Conservation (phyloP, 64 coral and sea anemone genomes). For the Pachyseris speciosa region DNA sequence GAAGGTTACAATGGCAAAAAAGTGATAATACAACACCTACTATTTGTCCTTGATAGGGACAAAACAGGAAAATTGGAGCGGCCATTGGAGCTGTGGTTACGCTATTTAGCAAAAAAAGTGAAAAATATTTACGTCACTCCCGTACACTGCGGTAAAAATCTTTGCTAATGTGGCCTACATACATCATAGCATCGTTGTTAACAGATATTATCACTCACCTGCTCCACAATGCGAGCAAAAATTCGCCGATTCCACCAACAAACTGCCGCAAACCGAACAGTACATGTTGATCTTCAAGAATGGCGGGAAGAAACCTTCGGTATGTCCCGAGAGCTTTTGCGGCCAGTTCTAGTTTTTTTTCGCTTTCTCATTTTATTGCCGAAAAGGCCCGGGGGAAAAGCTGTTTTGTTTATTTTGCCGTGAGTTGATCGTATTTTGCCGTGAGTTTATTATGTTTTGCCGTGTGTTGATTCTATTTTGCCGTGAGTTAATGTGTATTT, state of each 20-base stretch:
- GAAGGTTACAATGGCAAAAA: constrained; percentile 7
- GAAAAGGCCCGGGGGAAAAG: too few species aligned
- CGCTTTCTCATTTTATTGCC: too few species aligned
- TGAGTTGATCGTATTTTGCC: too few species aligned
- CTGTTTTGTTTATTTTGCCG: too few species aligned
- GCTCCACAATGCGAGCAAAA: constrained; percentile 19
- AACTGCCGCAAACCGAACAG: constrained; percentile 10
- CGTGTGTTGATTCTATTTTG: too few species aligned
- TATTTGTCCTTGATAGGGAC: constrained; percentile 17
- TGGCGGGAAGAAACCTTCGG: constrained; percentile 5
- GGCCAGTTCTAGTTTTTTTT: constrained; percentile 10
- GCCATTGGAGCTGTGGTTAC: constrained; percentile 19
- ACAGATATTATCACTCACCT: constrained; percentile 17
- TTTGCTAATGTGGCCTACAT: constrained; percentile 16
- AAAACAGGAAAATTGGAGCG: constrained; percentile 11
- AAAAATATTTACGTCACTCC: constrained; percentile 21
- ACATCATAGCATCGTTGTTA: constrained; percentile 14
- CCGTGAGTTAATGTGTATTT: too few species aligned
- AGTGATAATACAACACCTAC: constrained; percentile 21
- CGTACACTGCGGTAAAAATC: background rate
- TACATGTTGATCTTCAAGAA: constrained; percentile 17
- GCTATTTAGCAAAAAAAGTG: constrained; percentile 16
- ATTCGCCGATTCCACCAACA: constrained; percentile 10
- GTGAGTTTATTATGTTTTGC: too few species aligned
- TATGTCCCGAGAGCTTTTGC: constrained; percentile 17